Base-by-base conservation (phyloP, 2,113 vertebrate genomes). In the Jacana jacana region DNA sequence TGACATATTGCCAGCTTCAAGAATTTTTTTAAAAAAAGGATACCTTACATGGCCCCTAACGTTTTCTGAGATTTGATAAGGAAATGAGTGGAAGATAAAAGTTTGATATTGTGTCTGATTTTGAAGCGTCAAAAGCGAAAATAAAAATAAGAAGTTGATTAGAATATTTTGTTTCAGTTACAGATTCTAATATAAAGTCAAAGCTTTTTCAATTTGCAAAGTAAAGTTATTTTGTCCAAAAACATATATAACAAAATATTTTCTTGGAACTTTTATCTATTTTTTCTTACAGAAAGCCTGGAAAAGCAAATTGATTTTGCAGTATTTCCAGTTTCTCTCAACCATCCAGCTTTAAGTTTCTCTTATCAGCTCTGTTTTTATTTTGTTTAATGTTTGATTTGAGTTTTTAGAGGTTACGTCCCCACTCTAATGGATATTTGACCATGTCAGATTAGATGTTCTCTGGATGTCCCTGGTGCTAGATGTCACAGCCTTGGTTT, bases 281-380 rank as follows among this genome's bases (percentile, higher is more conserved):
- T 77, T 84, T 91, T 76, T 44, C 6, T 88, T 91, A 27, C 44
- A 64, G 80, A 96, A 88, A 72, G 6, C 52, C 44, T 57, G 68
- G 58, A 82, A 86, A 73, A 88, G 44, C 11, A 77, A 83, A 73
- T 42, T 52, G 57, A 54, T 94, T 90, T 91, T 94, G n/a, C 28
- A 88, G 16, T 91, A 88, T 91, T 94, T 92, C 61, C 44, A 52
- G 30, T 85, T 93, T 89, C 81, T 86, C 40, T 65, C 30, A 44
- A 44, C 27, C 3, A 10, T 14, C 25, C 3, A 3, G 11, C 20
- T 82, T 91, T 89, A 88, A 54, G 28, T 30, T 91, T 86, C 40
- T 69, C 6, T 61, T 57, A 76, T 22, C 30, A 27, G 8, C 66
- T 80, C 58, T 86, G 31, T 5, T 58, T 93, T 86, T 77, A 19